phyloP scores from a whole-genome alignment of 2,888 invertebrate genomes.

The Ellobium chinense region DNA sequence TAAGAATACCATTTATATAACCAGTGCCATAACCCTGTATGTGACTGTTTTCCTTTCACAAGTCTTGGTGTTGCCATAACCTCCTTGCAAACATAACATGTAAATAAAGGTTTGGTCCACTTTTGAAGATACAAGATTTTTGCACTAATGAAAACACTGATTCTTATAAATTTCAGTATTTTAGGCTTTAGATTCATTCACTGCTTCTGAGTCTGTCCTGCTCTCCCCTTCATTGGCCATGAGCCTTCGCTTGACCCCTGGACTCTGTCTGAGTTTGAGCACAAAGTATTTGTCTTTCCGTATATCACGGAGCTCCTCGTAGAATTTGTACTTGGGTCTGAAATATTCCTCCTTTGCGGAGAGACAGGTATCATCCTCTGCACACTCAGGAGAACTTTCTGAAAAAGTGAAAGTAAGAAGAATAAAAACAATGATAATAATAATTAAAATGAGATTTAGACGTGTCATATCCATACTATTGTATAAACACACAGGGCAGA shows the following conservation, averaged over 20 bases:
- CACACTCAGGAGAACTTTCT: slow-evolving; percentile 38
- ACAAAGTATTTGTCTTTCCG: slow-evolving; percentile 65
- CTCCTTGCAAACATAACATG: no score
- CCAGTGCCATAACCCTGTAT: no score
- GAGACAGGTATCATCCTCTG: slow-evolving; percentile 15
- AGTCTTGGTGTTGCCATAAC: no score
- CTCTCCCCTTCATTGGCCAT: slow-evolving; percentile 51
- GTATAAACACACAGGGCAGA: no score
- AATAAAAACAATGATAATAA: not conserved
- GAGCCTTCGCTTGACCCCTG: slow-evolving; percentile 62
- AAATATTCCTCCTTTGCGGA: slow-evolving; percentile 54
- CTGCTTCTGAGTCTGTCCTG: slow-evolving; percentile 48
- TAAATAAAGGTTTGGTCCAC: no score
- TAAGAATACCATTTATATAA: no score
- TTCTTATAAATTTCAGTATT: no score
- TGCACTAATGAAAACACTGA: no score
- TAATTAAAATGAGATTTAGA: not conserved
- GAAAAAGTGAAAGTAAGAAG: no score
- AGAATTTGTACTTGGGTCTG: slow-evolving; percentile 71
- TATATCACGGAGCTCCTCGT: slow-evolving; percentile 66
- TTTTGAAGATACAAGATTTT: no score
- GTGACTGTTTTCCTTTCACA: no score
- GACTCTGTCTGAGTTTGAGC: slow-evolving; percentile 67
- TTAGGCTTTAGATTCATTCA: slow-evolving; percentile 55
- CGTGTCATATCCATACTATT: no score